Base-by-base conservation (phyloP, 1,140 invertebrate genomes). In the Frieseomelitta varia region DNA sequence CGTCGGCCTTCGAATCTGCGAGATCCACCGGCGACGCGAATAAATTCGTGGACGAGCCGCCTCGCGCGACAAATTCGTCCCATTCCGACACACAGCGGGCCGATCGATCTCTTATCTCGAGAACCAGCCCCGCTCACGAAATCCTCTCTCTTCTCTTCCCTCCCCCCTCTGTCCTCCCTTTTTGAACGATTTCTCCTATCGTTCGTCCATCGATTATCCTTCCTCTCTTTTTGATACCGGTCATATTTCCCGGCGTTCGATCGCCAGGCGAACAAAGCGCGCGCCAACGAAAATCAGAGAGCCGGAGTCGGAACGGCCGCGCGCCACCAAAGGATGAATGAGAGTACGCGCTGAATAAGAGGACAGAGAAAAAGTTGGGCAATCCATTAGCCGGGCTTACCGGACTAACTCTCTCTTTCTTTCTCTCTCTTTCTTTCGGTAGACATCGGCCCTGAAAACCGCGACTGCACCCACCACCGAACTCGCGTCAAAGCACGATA, bases 341-440 rank as follows among this genome's bases (percentile, higher is more conserved):
- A 80, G 61, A 80, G 58, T 56, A 56, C 39, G 69, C 39, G 47
- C 58, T 84, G 78, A 84, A 84, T 84, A 84, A 74, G 83, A 80
- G 56, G 84, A 88, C 67, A 73, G 79, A 61, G 79, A 85, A 85
- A 89, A 88, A 88, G 81, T 85, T 89, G 87, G 67, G 63, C 87
- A 86, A 89, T 89, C 84, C 87, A 88, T 89, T 89, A 89, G 84
- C 79, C 84, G 34, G 75, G 56, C 77, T 83, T 69, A 61, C 65
- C 75, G n/a, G 61, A 47, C 39, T 47, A 39, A 39, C 39, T 47
- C 39, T 47, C 39, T 47, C 39, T 47, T 6, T 47, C 39, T 39
- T 6, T 39, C 39, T 39, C 39, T 39, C 39, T 56, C 17, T 19
- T 1, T 56, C 55, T 19, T 68, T 79, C 71, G 53, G 55, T 71